These are phyloP conservation scores for Orientallactaga bullata DNA, from an alignment of 2,113 vertebrate genomes.

Conservation along the genomic window DNA sequence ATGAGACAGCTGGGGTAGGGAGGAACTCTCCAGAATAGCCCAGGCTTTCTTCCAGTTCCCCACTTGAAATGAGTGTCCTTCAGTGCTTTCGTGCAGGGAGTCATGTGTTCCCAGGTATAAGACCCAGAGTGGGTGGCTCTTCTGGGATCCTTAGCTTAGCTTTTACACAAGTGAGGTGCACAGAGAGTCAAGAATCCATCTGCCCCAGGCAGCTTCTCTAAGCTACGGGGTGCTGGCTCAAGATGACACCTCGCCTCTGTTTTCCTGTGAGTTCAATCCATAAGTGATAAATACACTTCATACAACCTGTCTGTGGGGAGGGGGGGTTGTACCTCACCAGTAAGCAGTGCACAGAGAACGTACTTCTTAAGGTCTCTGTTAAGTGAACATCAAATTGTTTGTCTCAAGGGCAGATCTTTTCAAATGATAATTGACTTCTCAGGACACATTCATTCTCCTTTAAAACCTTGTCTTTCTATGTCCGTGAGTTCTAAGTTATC, in stretches of 20 bases:
- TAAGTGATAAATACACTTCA: neutral
- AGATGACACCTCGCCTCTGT: neutral
- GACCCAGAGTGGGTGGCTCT: neutral
- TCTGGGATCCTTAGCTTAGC: neutral
- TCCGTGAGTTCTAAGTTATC: neutral
- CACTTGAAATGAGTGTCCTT: neutral
- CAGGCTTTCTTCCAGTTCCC: neutral
- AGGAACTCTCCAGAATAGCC: neutral
- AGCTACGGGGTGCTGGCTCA: neutral
- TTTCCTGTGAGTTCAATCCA: neutral
- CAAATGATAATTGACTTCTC: constrained; percentile 37
- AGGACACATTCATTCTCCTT: constrained; percentile 14
- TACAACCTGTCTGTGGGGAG: neutral
- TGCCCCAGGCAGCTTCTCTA: neutral
- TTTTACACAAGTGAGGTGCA: neutral
- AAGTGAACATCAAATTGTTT: neutral
- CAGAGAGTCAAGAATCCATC: neutral
- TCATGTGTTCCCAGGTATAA: neutral
- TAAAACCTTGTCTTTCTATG: constrained; percentile 18
- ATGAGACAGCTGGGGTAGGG: neutral
- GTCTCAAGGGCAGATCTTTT: neutral
- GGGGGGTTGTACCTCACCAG: neutral
- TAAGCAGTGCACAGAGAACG: neutral
- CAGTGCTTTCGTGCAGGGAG: neutral
- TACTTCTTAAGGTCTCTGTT: neutral